Percentiles rank a stretch among this genome's conserved stretches.
These are phyloP conservation scores for Oceanodroma tethys DNA, from an alignment of 2,113 vertebrate genomes.

Conservation along the genomic window DNA sequence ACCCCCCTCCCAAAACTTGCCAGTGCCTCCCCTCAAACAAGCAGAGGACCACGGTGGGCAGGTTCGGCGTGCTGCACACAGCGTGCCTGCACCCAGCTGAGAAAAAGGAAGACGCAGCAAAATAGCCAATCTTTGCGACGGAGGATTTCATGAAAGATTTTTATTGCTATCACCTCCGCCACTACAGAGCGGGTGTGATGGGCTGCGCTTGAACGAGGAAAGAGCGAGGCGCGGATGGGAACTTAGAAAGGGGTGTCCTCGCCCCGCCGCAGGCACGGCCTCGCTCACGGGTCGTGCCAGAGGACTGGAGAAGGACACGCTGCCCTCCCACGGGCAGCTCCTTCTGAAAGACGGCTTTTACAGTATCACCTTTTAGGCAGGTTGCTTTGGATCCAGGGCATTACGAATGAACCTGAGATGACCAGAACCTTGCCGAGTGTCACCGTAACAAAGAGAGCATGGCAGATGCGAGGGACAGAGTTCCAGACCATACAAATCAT, in stretches of 20 bases:
- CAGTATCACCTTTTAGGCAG: not conserved
- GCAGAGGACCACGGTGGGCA: rapidly evolving
- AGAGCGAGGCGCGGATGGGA: rapidly evolving
- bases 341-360: rapidly evolving
- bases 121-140: rapidly evolving
- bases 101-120: not conserved
- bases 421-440: not conserved
- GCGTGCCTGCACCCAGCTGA: rapidly evolving
- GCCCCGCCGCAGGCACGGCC: not conserved
- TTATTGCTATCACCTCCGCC: not conserved
- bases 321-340: not conserved
- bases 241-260: not conserved
- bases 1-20: not conserved
- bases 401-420: not conserved
- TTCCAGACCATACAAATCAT: not conserved
- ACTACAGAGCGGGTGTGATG: rapidly evolving
- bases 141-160: not conserved
- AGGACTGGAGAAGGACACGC: not conserved
- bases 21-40: not conserved
- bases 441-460: not conserved
- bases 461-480: rapidly evolving
- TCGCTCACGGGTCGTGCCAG: rapidly evolving
- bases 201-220: not conserved
- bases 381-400: not conserved
- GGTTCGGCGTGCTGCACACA: not conserved